These are phyloP conservation scores for Mungos mungo DNA, from an alignment of 2,113 vertebrate genomes.

Conservation along the genomic window DNA sequence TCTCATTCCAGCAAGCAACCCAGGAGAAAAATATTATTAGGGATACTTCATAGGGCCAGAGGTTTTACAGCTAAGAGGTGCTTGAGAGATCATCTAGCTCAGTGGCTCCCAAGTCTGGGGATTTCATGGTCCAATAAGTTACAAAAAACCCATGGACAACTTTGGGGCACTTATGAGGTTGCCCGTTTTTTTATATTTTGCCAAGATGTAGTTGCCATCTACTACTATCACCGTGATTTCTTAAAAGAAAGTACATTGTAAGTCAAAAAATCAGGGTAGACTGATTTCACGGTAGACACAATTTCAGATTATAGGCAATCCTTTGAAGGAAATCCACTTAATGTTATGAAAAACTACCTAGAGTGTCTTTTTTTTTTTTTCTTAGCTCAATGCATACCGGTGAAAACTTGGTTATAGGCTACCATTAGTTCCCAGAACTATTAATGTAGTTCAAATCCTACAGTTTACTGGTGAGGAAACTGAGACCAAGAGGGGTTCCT, in stretches of 20 bases:
- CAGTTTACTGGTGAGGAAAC: background rate
- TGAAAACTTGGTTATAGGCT: background rate
- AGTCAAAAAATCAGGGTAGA: background rate
- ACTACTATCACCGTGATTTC: background rate
- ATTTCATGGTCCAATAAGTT: constrained; percentile 48
- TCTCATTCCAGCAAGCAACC: background rate
- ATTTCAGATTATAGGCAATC: background rate
- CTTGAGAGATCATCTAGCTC: background rate
- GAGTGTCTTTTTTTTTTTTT: background rate
- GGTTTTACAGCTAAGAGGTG: background rate
- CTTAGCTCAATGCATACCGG: background rate
- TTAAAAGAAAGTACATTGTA: background rate
- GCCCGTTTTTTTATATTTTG: background rate
- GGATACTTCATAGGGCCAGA: background rate
- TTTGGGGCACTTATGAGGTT: background rate
- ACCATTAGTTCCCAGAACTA: background rate
- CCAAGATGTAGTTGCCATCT: background rate
- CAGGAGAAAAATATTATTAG: constrained; percentile 29
- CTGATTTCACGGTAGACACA: background rate
- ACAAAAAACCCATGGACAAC: background rate
- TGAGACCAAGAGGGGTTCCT: background rate
- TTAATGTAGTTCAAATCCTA: background rate
- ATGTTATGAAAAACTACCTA: background rate
- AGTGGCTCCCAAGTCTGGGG: background rate
- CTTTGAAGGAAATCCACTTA: background rate